These are phyloP conservation scores for Drosophila santomea DNA, from an alignment of 1,140 invertebrate genomes.

Conservation along the genomic window DNA sequence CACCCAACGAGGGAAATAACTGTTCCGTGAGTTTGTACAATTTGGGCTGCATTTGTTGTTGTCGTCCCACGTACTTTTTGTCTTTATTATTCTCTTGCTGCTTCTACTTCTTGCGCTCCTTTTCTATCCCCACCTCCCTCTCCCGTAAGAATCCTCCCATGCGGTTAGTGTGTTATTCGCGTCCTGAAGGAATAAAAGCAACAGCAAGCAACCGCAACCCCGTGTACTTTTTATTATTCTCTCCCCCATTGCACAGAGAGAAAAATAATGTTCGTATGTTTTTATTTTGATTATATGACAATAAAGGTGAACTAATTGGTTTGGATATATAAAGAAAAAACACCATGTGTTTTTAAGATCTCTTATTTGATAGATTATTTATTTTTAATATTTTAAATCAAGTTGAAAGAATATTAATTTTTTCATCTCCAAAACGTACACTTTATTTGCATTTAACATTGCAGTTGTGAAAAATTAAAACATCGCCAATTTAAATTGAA, in stretches of 20 bases:
- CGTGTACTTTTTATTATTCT: conserved; percentile 35
- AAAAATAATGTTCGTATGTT: too few species aligned
- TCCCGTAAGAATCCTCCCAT: neutral
- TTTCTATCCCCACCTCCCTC: neutral
- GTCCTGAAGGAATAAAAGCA: conserved; percentile 33
- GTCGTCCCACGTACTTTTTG: conserved; percentile 30
- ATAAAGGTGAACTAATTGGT: too few species aligned
- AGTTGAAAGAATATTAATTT: too few species aligned
- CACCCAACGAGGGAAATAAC: conserved; percentile 17
- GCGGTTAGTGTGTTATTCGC: conserved; percentile 18
- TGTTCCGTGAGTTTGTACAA: conserved; percentile 52
- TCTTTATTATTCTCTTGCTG: conserved; percentile 29
- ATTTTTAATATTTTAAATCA: too few species aligned
- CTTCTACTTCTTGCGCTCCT: neutral
- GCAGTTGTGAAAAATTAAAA: too few species aligned
- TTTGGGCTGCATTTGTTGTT: conserved; percentile 22
- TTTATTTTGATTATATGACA: too few species aligned
- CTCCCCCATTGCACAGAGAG: conserved; percentile 3
- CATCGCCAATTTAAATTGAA: too few species aligned
- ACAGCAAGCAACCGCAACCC: conserved; percentile 43
- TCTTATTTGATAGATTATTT: too few species aligned
- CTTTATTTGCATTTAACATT: too few species aligned
- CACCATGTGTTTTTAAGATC: neutral
- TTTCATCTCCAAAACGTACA: too few species aligned
- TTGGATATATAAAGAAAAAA: too few species aligned